These are phyloP conservation scores for Drosophila hawaiiensis DNA, from an alignment of 2,888 invertebrate genomes.

Conservation along the genomic window DNA sequence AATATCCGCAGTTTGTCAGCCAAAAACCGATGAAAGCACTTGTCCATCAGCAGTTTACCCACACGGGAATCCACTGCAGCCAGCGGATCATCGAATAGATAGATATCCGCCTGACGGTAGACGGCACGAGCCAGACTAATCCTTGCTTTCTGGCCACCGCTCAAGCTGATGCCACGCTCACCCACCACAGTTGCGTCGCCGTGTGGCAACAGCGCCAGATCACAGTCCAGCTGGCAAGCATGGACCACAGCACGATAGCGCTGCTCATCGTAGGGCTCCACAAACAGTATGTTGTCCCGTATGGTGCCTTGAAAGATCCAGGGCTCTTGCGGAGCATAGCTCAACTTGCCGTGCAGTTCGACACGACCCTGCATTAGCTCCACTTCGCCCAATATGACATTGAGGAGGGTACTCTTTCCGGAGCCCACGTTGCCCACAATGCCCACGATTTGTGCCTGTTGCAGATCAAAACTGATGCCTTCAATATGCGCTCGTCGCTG, in stretches of 20 bases:
- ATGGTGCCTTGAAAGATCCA: slow-evolving; percentile 93
- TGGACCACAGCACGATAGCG: slow-evolving; percentile 86
- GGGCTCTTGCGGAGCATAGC: slow-evolving; percentile 93
- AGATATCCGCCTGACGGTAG: slow-evolving; percentile 91
- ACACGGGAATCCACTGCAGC: slow-evolving; percentile 92
- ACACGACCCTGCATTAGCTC: slow-evolving; percentile 87
- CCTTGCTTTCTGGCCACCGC: slow-evolving; percentile 91
- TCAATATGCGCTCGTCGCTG: slow-evolving; percentile 69
- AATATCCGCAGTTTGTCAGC: slow-evolving; percentile 89
- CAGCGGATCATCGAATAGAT: slow-evolving; percentile 91
- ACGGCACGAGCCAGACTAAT: slow-evolving; percentile 91
- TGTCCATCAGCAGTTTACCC: slow-evolving; percentile 89
- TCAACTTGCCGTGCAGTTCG: slow-evolving; percentile 88
- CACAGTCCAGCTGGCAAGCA: slow-evolving; percentile 88
- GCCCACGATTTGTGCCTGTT: slow-evolving; percentile 82
- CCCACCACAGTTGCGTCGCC: slow-evolving; percentile 87
- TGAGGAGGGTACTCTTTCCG: slow-evolving; percentile 90
- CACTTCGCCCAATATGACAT: slow-evolving; percentile 91
- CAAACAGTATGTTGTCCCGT: slow-evolving; percentile 96
- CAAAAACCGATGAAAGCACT: slow-evolving; percentile 85
- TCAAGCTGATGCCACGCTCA: slow-evolving; percentile 89
- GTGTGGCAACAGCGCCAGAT: slow-evolving; percentile 88
- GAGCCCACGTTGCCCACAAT: slow-evolving; percentile 91
- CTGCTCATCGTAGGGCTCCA: slow-evolving; percentile 88
- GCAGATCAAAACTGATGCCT: slow-evolving; percentile 85